Evolutionary conservation across 2,888 invertebrate genomes (phyloP), one percentile per base, ranked within the genome.

Genomic region (Taenaris catops): DNA sequence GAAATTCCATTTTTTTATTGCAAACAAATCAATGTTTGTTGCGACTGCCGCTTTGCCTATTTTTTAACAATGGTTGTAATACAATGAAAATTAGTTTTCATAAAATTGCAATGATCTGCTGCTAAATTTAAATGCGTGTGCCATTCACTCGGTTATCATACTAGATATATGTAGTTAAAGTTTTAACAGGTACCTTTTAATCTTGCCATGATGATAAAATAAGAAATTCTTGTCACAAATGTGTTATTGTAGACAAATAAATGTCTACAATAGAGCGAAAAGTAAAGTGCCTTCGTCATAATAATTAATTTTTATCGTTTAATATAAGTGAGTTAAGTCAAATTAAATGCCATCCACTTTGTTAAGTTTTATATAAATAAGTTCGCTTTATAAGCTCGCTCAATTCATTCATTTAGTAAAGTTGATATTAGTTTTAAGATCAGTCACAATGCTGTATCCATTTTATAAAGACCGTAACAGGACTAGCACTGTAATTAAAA

Each of bases 281-380:
- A 65, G 60, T 75, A 57, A 76, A 72, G 80, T 83, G 81, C 81
- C 84, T 80, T 83, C 67, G 68, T 75, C 75, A 68, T 81, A 74
- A 74, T 75, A 71, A 75, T 70, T 71, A 73, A 66, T 59, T 73
- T 73, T 65, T 66, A 64, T 68, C 66, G 69, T 57, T 65, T 68
- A 72, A 55, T 67, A 32, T 86, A 84, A 84, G 84, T 75, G 76
- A 72, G 81, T 80, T 86, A 86, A 86, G 86, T 86, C 84, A 84
- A 79, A 76, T 79, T 78, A 79, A 81, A 86, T 86, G 86, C 86
- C 86, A 86, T 86, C 84, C 84, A 84, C 76, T 83, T 84, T 83
- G 84, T 84, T 86, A 83, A 86, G 84, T 83, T 86, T 83, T 83
- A 67, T 74, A 68, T 71, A 67, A 62, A 57, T 81, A 79, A 83